Percentiles rank a stretch among this genome's conserved stretches.
Evolutionary conservation across 2,113 vertebrate species (phyloP).

Genomic region (Glareola pratincola): DNA sequence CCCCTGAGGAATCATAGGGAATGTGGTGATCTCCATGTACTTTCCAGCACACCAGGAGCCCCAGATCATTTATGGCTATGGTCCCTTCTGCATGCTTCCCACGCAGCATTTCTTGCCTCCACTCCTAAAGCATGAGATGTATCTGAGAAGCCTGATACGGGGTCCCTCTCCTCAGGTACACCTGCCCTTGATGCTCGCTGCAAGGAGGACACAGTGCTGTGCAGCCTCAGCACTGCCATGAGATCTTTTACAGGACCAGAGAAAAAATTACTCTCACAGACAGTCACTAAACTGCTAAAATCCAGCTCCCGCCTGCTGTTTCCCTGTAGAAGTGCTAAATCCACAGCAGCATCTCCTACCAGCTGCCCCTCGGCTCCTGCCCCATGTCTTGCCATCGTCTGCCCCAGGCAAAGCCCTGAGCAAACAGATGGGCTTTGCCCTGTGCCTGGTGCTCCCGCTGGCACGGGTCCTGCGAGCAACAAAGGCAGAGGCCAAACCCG

Average conservation of each 20-base stretch:
- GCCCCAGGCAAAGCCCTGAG: not conserved
- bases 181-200: not conserved
- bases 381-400: accelerated
- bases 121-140: not conserved
- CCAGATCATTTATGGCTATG: accelerated
- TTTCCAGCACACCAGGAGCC: not conserved
- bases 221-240: not conserved
- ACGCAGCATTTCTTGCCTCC: not conserved
- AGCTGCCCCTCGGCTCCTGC: not conserved
- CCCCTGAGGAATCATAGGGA: not conserved
- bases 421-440: not conserved
- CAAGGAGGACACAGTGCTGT: not conserved
- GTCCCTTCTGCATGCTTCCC: not conserved
- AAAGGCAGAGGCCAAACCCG: not conserved
- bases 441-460: not conserved
- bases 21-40: accelerated
- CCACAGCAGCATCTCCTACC: not conserved
- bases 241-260: not conserved
- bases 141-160: not conserved
- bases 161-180: not conserved
- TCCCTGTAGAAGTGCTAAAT: not conserved
- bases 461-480: not conserved
- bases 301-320: not conserved
- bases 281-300: not conserved
- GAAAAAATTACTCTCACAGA: not conserved